Evolutionary conservation across 2,888 invertebrate species (phyloP).

Genomic region (Itoplectis maculator): DNA sequence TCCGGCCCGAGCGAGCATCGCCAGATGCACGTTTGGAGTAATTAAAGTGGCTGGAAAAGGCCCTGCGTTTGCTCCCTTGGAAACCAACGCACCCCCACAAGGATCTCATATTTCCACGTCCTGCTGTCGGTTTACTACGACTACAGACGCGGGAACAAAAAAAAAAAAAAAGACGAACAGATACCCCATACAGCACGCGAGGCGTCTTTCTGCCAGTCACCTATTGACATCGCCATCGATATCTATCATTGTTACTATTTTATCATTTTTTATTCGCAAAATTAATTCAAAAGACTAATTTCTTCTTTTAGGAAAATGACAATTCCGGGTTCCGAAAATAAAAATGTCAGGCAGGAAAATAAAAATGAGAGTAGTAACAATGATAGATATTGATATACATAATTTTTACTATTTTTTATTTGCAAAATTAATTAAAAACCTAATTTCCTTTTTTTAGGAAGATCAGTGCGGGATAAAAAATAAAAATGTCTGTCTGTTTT

Average conservation of each 20-base stretch:
- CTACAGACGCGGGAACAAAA: background rate
- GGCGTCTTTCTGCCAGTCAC: background rate
- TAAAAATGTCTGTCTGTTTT: background rate
- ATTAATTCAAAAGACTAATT: no score
- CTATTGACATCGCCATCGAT: background rate
- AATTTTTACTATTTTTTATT: background rate
- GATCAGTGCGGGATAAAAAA: background rate
- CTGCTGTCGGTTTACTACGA: conserved; percentile 11
- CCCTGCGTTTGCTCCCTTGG: conserved; percentile 49
- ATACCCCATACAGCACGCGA: background rate
- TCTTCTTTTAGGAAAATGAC: no score
- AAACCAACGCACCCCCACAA: conserved; percentile 54
- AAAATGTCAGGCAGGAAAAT: no score
- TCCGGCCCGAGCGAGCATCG: conserved; percentile 56
- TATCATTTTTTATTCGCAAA: background rate
- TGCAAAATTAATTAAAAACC: no score
- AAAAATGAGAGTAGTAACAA: no score
- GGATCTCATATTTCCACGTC: conserved; percentile 61
- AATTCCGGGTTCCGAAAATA: no score
- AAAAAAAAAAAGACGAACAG: conserved; percentile 9
- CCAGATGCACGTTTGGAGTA: conserved; percentile 69
- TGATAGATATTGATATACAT: no score
- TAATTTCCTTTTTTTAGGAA: background rate
- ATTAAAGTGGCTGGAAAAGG: conserved; percentile 72
- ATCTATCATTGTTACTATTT: background rate